phyloP scores from a whole-genome alignment of 2,888 invertebrate species.

The Nowickia ferox region DNA sequence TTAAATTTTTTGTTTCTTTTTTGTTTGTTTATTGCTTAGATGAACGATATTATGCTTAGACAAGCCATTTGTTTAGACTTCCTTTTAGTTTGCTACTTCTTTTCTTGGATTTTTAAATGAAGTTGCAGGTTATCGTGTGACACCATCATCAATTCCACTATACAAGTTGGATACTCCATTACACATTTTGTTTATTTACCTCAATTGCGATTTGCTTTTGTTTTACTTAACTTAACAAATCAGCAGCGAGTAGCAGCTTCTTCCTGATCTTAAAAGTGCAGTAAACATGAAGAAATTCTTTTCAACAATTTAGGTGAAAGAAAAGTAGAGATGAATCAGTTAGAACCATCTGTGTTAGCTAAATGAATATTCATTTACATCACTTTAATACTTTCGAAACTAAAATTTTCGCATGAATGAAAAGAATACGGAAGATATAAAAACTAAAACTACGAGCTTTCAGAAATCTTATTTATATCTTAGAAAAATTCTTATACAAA shows the following conservation, averaged over 20 bases:
- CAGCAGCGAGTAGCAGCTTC: constrained; percentile 27
- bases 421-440: too few species aligned
- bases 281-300: background rate
- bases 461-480: too few species aligned
- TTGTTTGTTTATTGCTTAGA: constrained; percentile 34
- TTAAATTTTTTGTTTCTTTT: background rate
- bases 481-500: too few species aligned
- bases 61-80: constrained; percentile 41
- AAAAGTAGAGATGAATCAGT: too few species aligned
- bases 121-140: constrained; percentile 62
- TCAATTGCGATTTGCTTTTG: constrained; percentile 49
- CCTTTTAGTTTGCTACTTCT: background rate
- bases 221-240: constrained; percentile 35
- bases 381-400: too few species aligned
- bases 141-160: constrained; percentile 44
- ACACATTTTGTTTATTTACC: constrained; percentile 63
- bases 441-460: too few species aligned
- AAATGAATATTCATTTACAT: too few species aligned
- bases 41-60: constrained; percentile 43
- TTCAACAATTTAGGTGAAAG: too few species aligned
- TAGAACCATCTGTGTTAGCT: too few species aligned
- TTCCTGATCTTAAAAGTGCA: constrained; percentile 45
- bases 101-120: constrained; percentile 24
- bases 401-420: too few species aligned
- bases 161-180: constrained; percentile 47